phyloP scores from a whole-genome alignment of 2,888 invertebrate genomes.

The Julus scanicus region DNA sequence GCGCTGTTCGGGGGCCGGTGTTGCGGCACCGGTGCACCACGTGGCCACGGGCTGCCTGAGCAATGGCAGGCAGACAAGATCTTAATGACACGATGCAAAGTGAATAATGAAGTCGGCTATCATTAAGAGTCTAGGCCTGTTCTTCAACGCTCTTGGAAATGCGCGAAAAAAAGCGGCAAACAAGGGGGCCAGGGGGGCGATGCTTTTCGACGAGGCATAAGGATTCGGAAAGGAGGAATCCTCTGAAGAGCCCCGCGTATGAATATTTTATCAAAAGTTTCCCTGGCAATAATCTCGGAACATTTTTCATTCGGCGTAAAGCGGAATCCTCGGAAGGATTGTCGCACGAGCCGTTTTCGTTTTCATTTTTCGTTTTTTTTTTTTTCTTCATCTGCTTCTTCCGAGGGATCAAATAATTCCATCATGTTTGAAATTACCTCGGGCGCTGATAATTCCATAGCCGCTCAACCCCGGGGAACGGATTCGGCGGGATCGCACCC shows the following conservation, averaged over 20 bases:
- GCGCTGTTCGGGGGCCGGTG: not conserved
- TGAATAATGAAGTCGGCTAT: slow-evolving; percentile 55
- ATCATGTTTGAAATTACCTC: slow-evolving; percentile 56
- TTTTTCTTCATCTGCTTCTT: not conserved
- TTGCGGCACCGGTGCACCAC: not conserved
- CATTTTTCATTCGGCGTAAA: slow-evolving; percentile 57
- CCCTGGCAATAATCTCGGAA: slow-evolving; percentile 57
- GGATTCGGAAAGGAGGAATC: slow-evolving; percentile 51
- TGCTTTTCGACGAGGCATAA: slow-evolving; percentile 52
- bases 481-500: not conserved
- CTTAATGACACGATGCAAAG: slow-evolving; percentile 54
- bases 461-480: slow-evolving; percentile 45
- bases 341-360: slow-evolving; percentile 26
- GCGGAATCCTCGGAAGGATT: slow-evolving; percentile 47
- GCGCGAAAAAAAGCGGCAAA: slow-evolving; percentile 49
- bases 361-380: slow-evolving; percentile 15
- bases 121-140: slow-evolving; percentile 37
- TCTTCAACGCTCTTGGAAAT: slow-evolving; percentile 29
- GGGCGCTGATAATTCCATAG: slow-evolving; percentile 58
- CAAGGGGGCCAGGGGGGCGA: slow-evolving; percentile 44
- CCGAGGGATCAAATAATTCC: slow-evolving; percentile 53
- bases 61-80: slow-evolving; percentile 53
- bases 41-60: slow-evolving; percentile 31
- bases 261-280: slow-evolving; percentile 58
- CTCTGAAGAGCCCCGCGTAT: slow-evolving; percentile 53